These are phyloP conservation scores for Phyto melanocephala DNA, from an alignment of 2,888 invertebrate genomes.

Conservation along the genomic window DNA sequence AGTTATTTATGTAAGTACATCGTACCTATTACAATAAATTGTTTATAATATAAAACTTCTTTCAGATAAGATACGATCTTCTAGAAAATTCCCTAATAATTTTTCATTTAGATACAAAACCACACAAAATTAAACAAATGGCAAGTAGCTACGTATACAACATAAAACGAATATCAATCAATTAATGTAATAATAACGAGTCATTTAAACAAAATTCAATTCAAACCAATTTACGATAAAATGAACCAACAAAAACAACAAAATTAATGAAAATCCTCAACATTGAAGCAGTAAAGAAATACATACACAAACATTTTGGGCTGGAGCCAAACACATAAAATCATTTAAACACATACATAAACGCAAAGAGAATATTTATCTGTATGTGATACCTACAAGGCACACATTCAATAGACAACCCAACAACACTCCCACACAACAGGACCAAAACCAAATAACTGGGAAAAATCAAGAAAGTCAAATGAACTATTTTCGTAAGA, in stretches of 20 bases:
- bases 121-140: neutral
- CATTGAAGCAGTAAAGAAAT: conserved; percentile 12
- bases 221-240: conserved; percentile 63
- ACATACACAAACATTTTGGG: conserved; percentile 18
- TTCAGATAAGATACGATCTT: no score
- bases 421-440: conserved; percentile 22
- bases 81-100: neutral
- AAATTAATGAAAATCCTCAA: conserved; percentile 51
- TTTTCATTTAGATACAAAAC: neutral
- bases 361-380: neutral
- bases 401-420: neutral
- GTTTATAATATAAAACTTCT: no score
- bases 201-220: conserved; percentile 64
- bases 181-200: conserved; percentile 55
- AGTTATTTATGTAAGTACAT: no score
- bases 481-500: neutral
- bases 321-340: conserved; percentile 50
- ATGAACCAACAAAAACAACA: conserved; percentile 22
- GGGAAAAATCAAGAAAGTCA: neutral
- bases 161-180: conserved; percentile 48
- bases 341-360: neutral
- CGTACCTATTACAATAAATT: no score
- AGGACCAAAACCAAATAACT: conserved; percentile 1
- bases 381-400: neutral
- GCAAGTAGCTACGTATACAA: neutral